phyloP scores from a whole-genome alignment of 2,888 invertebrate species.

The Scaptomyza reducta region DNA sequence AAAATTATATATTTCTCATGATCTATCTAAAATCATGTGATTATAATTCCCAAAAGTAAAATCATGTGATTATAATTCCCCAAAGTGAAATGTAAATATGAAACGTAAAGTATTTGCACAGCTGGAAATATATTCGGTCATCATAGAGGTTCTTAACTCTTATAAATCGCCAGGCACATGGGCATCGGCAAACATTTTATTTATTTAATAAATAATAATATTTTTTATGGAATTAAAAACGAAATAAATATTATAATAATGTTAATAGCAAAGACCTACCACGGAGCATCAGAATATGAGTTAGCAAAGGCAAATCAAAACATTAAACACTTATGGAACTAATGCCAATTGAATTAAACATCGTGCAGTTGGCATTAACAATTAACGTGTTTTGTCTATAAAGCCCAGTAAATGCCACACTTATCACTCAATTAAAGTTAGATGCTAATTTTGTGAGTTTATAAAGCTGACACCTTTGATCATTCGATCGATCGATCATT shows the following conservation, averaged over 20 bases:
- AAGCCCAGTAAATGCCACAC: conserved; percentile 29
- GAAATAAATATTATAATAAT: conserved; percentile 12
- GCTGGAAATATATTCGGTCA: conserved; percentile 7
- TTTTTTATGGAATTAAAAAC: not conserved
- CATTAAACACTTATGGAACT: conserved; percentile 27
- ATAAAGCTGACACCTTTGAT: conserved; percentile 6
- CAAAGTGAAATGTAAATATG: not conserved
- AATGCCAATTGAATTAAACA: conserved; percentile 49
- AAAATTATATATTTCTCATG: too few species aligned
- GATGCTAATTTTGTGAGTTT: conserved; percentile 32
- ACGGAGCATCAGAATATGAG: not conserved
- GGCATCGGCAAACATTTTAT: not conserved
- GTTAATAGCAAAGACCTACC: conserved; percentile 35
- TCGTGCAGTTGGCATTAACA: conserved; percentile 26
- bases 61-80: not conserved
- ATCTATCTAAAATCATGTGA: not conserved
- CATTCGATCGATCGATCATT: not conserved
- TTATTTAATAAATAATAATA: not conserved
- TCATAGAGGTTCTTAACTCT: not conserved
- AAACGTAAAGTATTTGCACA: conserved; percentile 25
- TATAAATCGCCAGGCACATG: not conserved
- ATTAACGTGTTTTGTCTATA: conserved; percentile 33
- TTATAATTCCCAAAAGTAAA: not conserved
- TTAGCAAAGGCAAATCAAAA: conserved; percentile 6
- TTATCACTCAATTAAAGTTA: conserved; percentile 58